phyloP scores from a whole-genome alignment of 2,888 invertebrate species.

The Lepidocyrtoides sp. region DNA sequence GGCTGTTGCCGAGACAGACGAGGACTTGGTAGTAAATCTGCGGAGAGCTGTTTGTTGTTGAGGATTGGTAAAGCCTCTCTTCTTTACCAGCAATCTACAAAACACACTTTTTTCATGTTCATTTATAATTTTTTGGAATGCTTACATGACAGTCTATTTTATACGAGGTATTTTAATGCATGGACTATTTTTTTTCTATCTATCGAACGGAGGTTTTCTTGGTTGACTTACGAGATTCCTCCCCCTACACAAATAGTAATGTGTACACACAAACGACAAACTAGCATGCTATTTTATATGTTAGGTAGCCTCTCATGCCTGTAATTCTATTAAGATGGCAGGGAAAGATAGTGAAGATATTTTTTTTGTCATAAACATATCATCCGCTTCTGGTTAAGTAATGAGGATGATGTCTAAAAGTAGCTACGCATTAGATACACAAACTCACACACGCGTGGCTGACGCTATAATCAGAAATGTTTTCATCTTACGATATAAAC shows the following conservation, averaged over 20 bases:
- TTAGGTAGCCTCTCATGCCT: slow-evolving; percentile 54
- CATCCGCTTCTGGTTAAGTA: slow-evolving; percentile 67
- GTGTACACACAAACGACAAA: not conserved
- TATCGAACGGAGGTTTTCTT: slow-evolving; percentile 31
- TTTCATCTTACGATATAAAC: too few relatives aligned
- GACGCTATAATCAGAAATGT: not conserved
- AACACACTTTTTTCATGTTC: slow-evolving; percentile 27
- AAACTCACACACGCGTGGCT: slow-evolving; percentile 32
- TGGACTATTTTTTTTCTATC: slow-evolving; percentile 21
- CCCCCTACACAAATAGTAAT: not conserved
- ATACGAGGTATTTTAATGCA: slow-evolving; percentile 52
- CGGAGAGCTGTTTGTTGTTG: slow-evolving; percentile 21
- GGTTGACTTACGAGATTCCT: slow-evolving; percentile 48
- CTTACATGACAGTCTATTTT: slow-evolving; percentile 37
- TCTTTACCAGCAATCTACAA: slow-evolving; percentile 11
- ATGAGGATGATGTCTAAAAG: slow-evolving; percentile 63
- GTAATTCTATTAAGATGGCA: slow-evolving; percentile 73
- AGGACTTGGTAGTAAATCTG: slow-evolving; percentile 40
- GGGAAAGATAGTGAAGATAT: slow-evolving; percentile 46
- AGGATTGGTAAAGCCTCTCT: slow-evolving; percentile 32
- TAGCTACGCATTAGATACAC: not conserved
- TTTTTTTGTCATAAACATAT: slow-evolving; percentile 67
- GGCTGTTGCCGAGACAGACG: slow-evolving; percentile 24
- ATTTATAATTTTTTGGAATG: slow-evolving; percentile 52
- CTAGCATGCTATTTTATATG: not conserved